Percentiles rank a stretch among this genome's conserved stretches.
phyloP scores from a whole-genome alignment of 2,888 invertebrate genomes.

The Alviniconcha strummeri region DNA sequence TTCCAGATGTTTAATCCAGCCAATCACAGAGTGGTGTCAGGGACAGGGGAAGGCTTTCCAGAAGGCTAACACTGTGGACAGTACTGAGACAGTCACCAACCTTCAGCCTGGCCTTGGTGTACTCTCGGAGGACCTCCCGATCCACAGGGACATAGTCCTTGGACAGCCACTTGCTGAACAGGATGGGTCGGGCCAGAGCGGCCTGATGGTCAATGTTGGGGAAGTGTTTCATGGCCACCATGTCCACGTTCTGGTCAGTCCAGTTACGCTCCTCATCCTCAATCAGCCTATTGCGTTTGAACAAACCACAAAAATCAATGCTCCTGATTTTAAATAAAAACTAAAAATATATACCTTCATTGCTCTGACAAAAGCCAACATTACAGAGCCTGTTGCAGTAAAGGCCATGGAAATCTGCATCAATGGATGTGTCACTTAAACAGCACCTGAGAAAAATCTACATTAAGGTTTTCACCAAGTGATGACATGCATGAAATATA shows the following conservation, averaged over 20 bases:
- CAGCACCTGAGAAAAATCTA: no score
- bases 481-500: no score
- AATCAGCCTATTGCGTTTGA: conserved; percentile 79
- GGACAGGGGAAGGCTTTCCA: no score
- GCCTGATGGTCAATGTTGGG: conserved; percentile 89
- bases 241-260: conserved; percentile 98
- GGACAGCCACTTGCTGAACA: conserved; percentile 99
- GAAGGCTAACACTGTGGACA: no score
- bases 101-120: conserved; percentile 96
- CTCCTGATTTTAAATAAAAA: background rate
- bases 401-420: background rate
- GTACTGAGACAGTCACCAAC: conserved; percentile 72
- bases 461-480: no score
- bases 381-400: conserved; percentile 4
- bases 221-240: conserved; percentile 87
- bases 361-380: background rate
- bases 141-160: conserved; percentile 98
- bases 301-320: background rate
- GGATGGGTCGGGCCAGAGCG: conserved; percentile 92
- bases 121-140: conserved; percentile 94
- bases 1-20: no score
- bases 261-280: conserved; percentile 95
- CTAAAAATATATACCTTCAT: background rate
- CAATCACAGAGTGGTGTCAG: no score
- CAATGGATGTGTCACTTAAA: no score